Evolutionary conservation across 1,140 invertebrate genomes (phyloP).

Genomic region (Apis dorsata): DNA sequence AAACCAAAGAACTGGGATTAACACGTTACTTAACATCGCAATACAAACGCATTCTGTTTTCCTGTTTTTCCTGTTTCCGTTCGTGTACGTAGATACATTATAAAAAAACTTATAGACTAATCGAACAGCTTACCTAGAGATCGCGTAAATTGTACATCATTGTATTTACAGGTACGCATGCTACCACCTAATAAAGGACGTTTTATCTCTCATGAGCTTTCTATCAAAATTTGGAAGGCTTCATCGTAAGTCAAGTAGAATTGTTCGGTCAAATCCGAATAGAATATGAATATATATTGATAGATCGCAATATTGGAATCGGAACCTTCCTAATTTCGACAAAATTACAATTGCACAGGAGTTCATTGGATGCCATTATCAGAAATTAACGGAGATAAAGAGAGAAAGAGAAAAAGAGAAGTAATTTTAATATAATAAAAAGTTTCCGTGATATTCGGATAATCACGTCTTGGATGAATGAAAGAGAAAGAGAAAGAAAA

Average conservation of each 20-base stretch:
- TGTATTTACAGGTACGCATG: constrained; percentile 27
- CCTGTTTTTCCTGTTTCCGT: neutral
- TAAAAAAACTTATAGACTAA: constrained; percentile 48
- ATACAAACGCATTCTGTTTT: constrained; percentile 9
- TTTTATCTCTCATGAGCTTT: constrained; percentile 24
- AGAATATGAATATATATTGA: neutral
- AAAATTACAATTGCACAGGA: constrained; percentile 59
- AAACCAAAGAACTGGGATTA: neutral
- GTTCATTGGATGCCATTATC: neutral
- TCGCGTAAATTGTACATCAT: constrained; percentile 19
- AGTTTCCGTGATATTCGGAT: neutral
- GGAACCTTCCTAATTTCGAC: constrained; percentile 66
- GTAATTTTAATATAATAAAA: no score
- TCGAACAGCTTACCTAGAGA: constrained; percentile 2
- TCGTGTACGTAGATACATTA: constrained; percentile 12
- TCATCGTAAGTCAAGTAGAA: neutral
- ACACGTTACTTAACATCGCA: constrained; percentile 2
- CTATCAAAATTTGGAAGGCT: constrained; percentile 57
- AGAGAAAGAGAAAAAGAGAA: constrained; percentile 5
- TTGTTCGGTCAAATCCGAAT: no score
- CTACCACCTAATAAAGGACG: neutral
- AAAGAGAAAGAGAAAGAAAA: constrained; percentile 17
- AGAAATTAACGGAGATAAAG: neutral
- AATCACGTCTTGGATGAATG: constrained; percentile 48
- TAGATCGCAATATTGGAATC: neutral